Base-by-base conservation (phyloP, 2,113 vertebrate genomes). In the Seriola quinqueradiata region DNA sequence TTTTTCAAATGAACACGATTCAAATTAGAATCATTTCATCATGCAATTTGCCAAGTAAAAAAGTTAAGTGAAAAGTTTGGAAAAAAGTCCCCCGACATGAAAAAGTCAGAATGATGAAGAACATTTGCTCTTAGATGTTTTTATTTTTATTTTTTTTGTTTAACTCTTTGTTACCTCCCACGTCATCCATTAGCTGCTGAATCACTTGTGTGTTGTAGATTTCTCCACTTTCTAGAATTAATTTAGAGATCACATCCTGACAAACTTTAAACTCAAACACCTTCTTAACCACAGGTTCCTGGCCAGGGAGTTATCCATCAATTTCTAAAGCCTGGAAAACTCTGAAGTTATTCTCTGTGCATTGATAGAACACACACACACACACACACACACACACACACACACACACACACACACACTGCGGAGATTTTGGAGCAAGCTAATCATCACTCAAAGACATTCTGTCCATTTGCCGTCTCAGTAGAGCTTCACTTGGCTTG, bases 391-490 rank as follows among this genome's bases (percentile, higher is more conserved):
- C 25, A 25, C 25, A 25, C 25, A 25, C 25, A 25, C 25, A 25
- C 25, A 28, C 28, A 28, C 28, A 28, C 28, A 28, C 28, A 28
- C 28, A 28, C 32, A 34, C 17, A 63, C 36, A 54, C 19, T 1
- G 0, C 10, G 1, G 2, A 67, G 65, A 64, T 75, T 82, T 83
- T 32, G 28, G 54, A 82, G 61, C 42, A 68, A 83, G 64, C 70
- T 69, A 84, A 76, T 86, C 84, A 80, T 73, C 63, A 68, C 50
- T 77, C 60, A 74, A 70, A 83, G 81, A 87, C 60, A 81, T 75
- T 84, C 63, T 83, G 75, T 82, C 80, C 75, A 86, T 89, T 91
- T 88, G 67, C 70, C 36, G n/a, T 86, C 71, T 91, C 73, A 70
- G 60, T 67, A 77, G 65, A 77, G 75, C 75, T 79, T 60, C 67